These are phyloP conservation scores for Varecia variegata DNA, from an alignment of 2,797 vertebrate genomes.

Conservation along the genomic window DNA sequence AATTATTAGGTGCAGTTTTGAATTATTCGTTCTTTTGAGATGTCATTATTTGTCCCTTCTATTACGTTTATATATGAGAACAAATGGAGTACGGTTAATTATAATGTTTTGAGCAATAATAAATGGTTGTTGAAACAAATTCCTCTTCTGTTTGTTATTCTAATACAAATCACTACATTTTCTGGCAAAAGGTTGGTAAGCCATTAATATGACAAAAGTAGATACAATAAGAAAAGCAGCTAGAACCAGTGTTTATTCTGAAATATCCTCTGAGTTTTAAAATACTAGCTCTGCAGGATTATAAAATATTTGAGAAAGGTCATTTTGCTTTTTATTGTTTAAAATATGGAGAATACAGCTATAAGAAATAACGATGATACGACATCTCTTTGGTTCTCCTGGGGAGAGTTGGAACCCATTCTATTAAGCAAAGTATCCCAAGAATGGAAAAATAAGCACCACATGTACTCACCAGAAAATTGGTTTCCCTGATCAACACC, in stretches of 20 bases:
- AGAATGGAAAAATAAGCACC: too few relatives aligned
- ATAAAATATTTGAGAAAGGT: neutral
- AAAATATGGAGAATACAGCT: neutral
- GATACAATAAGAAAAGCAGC: neutral
- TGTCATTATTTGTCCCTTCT: conserved; percentile 50
- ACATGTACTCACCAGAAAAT: too few relatives aligned
- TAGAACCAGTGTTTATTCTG: neutral
- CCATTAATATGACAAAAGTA: conserved; percentile 48
- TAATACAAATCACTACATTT: conserved; percentile 59
- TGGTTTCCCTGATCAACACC: too few relatives aligned
- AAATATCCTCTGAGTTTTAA: conserved; percentile 20
- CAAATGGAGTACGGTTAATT: conserved; percentile 58
- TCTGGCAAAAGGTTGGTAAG: conserved; percentile 24
- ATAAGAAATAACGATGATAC: too few relatives aligned
- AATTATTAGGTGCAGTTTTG: conserved; percentile 36
- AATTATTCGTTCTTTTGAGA: conserved; percentile 39
- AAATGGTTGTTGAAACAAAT: conserved; percentile 44
- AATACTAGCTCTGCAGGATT: neutral
- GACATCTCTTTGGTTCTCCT: too few relatives aligned
- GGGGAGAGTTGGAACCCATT: too few relatives aligned
- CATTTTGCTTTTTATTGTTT: conserved; percentile 22
- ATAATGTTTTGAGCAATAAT: conserved; percentile 53
- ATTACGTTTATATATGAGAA: conserved; percentile 42
- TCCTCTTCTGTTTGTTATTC: conserved; percentile 62
- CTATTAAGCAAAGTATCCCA: too few relatives aligned